Evolutionary conservation across 2,113 vertebrate genomes (phyloP).

Genomic region (Okapia johnstoni): DNA sequence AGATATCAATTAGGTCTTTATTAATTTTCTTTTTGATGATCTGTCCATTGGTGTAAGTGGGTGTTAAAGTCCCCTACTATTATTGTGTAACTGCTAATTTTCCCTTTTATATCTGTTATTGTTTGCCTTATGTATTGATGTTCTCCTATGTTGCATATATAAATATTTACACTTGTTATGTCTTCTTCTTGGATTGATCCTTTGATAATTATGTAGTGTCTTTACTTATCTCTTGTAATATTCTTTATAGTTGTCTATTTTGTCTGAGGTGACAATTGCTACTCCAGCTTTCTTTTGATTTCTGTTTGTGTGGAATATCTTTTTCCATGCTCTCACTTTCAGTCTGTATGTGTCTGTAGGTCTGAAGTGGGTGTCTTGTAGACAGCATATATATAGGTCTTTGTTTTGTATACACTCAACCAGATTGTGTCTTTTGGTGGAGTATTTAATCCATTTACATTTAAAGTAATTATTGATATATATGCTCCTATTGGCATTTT

Average conservation of each 20-base stretch:
- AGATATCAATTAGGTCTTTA: background rate
- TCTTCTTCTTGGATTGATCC: background rate
- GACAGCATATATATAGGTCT: background rate
- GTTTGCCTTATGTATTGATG: background rate
- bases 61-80: background rate
- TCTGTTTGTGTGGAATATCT: background rate
- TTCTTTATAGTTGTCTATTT: background rate
- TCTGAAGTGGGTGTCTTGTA: background rate
- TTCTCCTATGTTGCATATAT: background rate
- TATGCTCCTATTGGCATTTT: background rate
- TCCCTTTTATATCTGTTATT: background rate
- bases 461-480: background rate
- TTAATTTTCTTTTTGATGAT: background rate
- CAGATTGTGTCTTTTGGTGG: background rate
- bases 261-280: background rate
- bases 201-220: background rate
- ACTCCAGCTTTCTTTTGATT: background rate
- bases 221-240: background rate
- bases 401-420: background rate
- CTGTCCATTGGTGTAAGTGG: background rate
- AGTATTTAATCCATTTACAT: background rate
- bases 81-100: background rate
- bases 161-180: background rate
- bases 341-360: background rate
- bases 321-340: background rate